Evolutionary conservation across 2,113 vertebrate genomes (phyloP).

Genomic region (Trochalopteron elliotii): DNA sequence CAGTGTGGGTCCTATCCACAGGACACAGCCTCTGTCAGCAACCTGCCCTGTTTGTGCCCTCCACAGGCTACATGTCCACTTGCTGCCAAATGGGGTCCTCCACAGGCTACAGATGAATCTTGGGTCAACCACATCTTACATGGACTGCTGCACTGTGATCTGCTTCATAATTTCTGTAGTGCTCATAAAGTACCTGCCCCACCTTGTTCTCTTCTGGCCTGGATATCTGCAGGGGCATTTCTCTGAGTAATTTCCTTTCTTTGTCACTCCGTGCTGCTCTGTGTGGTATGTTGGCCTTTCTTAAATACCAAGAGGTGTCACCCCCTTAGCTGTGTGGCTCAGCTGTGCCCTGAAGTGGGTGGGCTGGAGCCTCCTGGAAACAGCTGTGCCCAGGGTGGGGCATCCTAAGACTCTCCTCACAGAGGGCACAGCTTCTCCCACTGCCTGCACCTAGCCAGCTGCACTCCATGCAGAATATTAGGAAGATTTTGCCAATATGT

Average conservation of each 20-base stretch:
- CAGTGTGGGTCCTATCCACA: background rate
- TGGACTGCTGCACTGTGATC: background rate
- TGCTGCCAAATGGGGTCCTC: background rate
- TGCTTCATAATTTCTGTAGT: background rate
- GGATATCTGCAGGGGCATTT: background rate
- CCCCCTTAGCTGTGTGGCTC: fast-evolving
- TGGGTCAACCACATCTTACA: background rate
- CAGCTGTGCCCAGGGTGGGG: background rate
- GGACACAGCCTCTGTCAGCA: background rate
- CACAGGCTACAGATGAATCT: fast-evolving
- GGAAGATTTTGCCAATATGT: background rate
- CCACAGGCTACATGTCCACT: fast-evolving
- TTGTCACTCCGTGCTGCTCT: fast-evolving
- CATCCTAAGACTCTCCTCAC: background rate
- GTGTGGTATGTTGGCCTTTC: background rate
- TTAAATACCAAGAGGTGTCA: background rate
- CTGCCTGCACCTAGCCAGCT: background rate
- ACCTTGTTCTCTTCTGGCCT: background rate
- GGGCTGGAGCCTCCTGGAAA: background rate
- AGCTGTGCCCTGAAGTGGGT: background rate
- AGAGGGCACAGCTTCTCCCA: fast-evolving
- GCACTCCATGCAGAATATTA: background rate
- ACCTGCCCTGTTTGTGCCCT: fast-evolving
- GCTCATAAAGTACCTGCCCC: fast-evolving
- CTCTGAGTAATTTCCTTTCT: background rate